A percentile compares a stretch with the other conserved stretches of the same genome.
These are phyloP conservation scores for Drosophila testacea DNA, from an alignment of 2,888 invertebrate genomes.

Conservation along the genomic window DNA sequence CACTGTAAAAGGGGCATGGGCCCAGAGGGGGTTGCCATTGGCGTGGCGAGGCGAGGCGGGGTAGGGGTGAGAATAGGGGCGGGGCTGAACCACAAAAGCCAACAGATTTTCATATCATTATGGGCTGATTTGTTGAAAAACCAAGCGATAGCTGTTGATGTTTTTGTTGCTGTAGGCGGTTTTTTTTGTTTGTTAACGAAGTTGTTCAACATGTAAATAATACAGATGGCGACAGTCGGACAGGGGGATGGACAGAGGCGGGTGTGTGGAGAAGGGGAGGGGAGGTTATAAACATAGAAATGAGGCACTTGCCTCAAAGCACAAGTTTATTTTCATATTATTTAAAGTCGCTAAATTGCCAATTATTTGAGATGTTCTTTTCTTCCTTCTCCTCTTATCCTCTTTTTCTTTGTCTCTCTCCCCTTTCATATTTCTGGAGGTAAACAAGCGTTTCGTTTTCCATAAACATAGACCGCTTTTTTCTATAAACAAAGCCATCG, in stretches of 20 bases:
- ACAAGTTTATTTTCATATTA: constrained; percentile 36
- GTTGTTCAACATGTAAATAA: constrained; percentile 48
- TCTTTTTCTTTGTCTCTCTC: not conserved
- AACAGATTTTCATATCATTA: constrained; percentile 79
- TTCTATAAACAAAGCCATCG: not conserved
- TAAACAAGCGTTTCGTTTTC: not conserved
- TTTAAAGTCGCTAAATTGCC: constrained; percentile 47
- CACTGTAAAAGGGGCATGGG: not conserved
- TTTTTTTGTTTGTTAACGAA: constrained; percentile 57
- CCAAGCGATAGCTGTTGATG: constrained; percentile 8
- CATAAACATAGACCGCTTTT: constrained; percentile 1
- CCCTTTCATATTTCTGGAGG: not conserved
- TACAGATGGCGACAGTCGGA: constrained; percentile 19
- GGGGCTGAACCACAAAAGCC: constrained; percentile 62
- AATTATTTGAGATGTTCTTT: constrained; percentile 31
- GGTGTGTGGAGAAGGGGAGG: no score
- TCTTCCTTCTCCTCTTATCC: not conserved
- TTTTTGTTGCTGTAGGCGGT: constrained; percentile 41
- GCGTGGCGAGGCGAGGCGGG: not conserved
- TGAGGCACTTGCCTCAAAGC: not conserved
- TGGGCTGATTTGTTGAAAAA: constrained; percentile 57
- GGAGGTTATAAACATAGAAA: not conserved
- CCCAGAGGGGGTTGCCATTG: no score
- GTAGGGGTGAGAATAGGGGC: not conserved
- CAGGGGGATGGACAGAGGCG: no score